Base-by-base conservation (phyloP, 2,113 vertebrate genomes). In the Pipa parva region DNA sequence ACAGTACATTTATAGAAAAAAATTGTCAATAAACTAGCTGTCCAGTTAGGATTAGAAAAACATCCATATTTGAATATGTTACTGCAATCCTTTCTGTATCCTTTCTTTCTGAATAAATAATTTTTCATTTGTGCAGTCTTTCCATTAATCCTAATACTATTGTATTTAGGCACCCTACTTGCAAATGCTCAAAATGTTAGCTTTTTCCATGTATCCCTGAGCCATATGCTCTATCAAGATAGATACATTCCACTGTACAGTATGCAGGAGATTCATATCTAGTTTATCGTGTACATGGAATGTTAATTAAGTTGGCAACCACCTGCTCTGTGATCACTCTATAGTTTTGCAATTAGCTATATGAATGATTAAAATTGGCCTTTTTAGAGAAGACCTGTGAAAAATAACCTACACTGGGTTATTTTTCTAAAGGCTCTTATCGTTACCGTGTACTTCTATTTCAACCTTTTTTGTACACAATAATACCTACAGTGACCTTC, bases 211-310 rank as follows among this genome's bases (percentile, higher is more conserved):
- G n/a, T n/a, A n/a, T n/a, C n/a, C n/a, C 3, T 7, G 2, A 36
- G 7, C 33, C 33, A 11, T 36, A 42, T 42, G 39, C 13, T 42
- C 13, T 42, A 15, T 17, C 17, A 6, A 42, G 39, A 42, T 2
- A 42, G 39, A 42, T 3, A 4, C 2, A 42, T n/a, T n/a, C n/a
- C 12, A 18, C 13, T 42, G 75, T 71, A 84, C 83, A 75, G 83
- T 83, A 78, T 82, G 73, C 78, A 87, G 84, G 80, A 86, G 78
- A 86, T 82, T 88, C 78, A 78, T 83, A 86, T 84, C 76, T 71
- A 79, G 77, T 88, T 87, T 85, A 81, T 85, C 76, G 84, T 75
- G 70, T 63, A 80, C 76, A 79, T 76, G 78, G 72, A 82, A 83
- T 76, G 78, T 82, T 87, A 88, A 86, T 87, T 87, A 73, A 74